Evolutionary conservation across 2,797 vertebrate genomes (phyloP), one percentile per base, ranked within the genome.

Genomic region (Diceros bicornis): DNA sequence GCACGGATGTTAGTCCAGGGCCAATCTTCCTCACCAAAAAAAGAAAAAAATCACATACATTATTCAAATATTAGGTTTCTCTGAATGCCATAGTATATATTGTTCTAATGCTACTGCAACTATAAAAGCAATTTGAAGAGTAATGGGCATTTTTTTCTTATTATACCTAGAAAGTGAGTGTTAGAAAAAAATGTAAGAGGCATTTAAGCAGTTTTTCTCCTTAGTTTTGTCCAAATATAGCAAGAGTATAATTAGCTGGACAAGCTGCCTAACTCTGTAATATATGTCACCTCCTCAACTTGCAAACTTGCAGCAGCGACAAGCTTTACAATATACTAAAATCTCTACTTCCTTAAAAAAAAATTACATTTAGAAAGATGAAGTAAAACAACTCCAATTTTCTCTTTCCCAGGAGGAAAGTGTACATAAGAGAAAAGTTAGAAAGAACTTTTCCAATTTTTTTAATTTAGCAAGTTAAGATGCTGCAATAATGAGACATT

Each of bases 211-310:
- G 37, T 44, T 91, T 97, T 97, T 94, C 66, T 82, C 75, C 78
- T 84, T 81, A 89, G 61, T 91, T 91, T 89, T 97, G 21, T 78
- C 96, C 92, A 94, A 97, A 96, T 86, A 94, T 66, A 96, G 93
- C 68, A 91, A 93, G n/a, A 89, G 13, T 83, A 93, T 94, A 97
- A 97, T 91, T 97, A 97, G 79, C 37, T 87, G 64, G 94, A 96
- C 83, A 97, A 95, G 47, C 86, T 97, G 93, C 62, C 88, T 91
- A 91, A 90, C 68, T 97, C 71, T 81, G 34, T 86, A 95, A 94
- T 66, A 88, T 34, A 89, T 47, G 20, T 97, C 55, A 97, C 77
- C 57, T 95, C 71, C 69, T 96, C 89, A 91, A 71, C 21, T 61
- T 78, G 62, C 87, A 97, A 94, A 97, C 59, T 85, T 74, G 47